Conservation (phyloP, 1,140 invertebrate genomes). For the Branchinecta lindahli region DNA sequence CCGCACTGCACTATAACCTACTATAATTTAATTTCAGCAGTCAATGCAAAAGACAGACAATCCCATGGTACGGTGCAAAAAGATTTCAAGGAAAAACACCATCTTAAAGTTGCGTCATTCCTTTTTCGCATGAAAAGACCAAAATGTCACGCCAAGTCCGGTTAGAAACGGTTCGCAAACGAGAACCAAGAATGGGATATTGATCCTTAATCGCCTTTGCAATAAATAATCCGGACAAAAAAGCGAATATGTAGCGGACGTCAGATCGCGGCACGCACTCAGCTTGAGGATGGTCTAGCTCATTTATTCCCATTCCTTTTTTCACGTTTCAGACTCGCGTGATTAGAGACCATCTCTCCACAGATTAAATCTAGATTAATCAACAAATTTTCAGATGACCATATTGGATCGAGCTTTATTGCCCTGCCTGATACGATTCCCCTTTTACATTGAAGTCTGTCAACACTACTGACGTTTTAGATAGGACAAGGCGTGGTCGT, state of each 20-base stretch:
- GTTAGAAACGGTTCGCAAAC: no score
- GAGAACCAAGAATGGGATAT: no score
- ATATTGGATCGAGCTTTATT: conserved; percentile 9
- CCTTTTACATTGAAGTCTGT: not conserved
- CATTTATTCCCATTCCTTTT: not conserved
- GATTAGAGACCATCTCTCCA: not conserved
- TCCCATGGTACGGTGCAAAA: no score
- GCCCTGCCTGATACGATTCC: not conserved
- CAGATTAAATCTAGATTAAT: conserved; percentile 11
- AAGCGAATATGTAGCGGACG: not conserved
- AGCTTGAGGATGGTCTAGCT: not conserved
- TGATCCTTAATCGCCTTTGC: not conserved
- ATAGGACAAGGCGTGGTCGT: not conserved
- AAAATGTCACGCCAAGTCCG: no score
- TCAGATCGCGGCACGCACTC: conserved; percentile 1
- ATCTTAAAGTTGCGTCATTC: no score
- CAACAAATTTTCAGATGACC: not conserved
- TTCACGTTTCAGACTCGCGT: not conserved
- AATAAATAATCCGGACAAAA: conserved; percentile 9
- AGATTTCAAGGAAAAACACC: no score
- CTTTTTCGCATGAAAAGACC: no score
- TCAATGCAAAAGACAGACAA: no score
- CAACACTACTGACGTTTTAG: not conserved
- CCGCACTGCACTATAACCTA: no score
- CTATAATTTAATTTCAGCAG: no score